A percentile compares a stretch with the other conserved stretches of the same genome.
These are phyloP conservation scores for Bicyclus anynana DNA, from an alignment of 1,140 invertebrate genomes.

Conservation along the genomic window DNA sequence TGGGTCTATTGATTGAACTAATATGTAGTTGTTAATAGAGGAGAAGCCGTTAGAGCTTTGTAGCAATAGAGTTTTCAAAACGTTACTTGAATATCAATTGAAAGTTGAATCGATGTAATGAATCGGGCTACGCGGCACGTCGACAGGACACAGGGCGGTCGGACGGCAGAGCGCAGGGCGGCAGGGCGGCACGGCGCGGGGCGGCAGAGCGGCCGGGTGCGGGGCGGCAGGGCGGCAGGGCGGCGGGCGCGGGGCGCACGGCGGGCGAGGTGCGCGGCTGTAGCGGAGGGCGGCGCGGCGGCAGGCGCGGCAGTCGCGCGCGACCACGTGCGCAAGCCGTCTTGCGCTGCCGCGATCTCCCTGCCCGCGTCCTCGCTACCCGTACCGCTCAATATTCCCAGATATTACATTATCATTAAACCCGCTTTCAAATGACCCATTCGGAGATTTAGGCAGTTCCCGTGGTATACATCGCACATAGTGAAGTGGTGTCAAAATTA, in stretches of 20 bases:
- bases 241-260: constrained; percentile 13
- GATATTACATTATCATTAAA: constrained; percentile 28
- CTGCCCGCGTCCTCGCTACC: constrained; percentile 45
- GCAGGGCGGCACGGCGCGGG: constrained; percentile 28
- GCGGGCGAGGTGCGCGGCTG: constrained; percentile 38
- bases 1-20: no score
- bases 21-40: background rate
- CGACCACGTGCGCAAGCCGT: constrained; percentile 66
- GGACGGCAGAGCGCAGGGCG: background rate
- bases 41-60: background rate
- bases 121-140: constrained; percentile 13
- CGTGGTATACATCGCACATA: constrained; percentile 4
- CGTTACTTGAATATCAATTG: constrained; percentile 24
- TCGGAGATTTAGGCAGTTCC: background rate
- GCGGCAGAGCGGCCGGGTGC: constrained; percentile 39
- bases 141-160: no score
- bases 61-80: constrained; percentile 17
- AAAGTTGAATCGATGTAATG: constrained; percentile 38
- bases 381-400: constrained; percentile 50
- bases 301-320: constrained; percentile 64
- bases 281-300: constrained; percentile 46
- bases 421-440: constrained; percentile 3
- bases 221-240: constrained; percentile 28
- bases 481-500: constrained; percentile 39
- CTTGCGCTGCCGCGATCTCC: constrained; percentile 45